phyloP scores from a whole-genome alignment of 2,797 vertebrate genomes.

The Muscicapa comitata region DNA sequence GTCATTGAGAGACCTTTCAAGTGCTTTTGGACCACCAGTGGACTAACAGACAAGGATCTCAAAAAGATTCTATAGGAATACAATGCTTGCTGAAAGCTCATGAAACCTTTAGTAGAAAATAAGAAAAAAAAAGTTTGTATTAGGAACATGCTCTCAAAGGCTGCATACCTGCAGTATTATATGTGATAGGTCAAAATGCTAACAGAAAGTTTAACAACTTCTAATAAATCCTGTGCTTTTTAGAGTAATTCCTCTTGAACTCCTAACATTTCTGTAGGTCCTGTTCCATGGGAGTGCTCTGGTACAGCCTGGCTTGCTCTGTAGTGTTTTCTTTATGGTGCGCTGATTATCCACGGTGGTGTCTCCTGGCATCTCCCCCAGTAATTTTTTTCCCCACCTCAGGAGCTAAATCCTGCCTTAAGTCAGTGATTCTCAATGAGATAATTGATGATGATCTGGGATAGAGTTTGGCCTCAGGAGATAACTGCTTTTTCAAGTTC shows the following conservation, averaged over 20 bases:
- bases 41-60: background rate
- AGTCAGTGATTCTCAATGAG: background rate
- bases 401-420: background rate
- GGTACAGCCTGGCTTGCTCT: background rate
- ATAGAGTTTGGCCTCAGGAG: background rate
- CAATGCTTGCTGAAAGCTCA: background rate
- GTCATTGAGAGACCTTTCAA: background rate
- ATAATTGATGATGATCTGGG: background rate
- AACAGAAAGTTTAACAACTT: background rate
- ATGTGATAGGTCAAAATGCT: conserved; percentile 4
- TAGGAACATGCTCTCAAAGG: background rate
- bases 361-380: background rate
- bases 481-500: background rate
- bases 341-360: background rate
- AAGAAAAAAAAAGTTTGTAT: background rate
- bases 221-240: background rate
- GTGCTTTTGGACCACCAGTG: background rate
- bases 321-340: background rate
- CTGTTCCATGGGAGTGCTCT: background rate
- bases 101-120: background rate
- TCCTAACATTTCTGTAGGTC: conserved; percentile 4
- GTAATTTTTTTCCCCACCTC: background rate
- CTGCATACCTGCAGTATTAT: background rate
- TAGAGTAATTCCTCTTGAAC: conserved; percentile 33
- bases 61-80: background rate